Percentiles rank a stretch among this genome's conserved stretches.
phyloP scores from a whole-genome alignment of 2,888 invertebrate species.

The Dromius quadrimaculatus region DNA sequence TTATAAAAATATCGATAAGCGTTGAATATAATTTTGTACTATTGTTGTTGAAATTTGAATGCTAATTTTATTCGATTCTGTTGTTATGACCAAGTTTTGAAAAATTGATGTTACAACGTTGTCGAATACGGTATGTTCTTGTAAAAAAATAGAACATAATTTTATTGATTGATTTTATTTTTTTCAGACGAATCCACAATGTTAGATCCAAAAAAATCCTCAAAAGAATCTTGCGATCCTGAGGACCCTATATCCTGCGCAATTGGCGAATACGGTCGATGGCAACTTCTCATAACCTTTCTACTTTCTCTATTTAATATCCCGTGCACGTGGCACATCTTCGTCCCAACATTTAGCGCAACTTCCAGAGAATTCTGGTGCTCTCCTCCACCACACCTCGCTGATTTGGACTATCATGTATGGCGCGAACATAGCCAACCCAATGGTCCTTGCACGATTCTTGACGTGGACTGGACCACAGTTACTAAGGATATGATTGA shows the following conservation, averaged over 20 bases:
- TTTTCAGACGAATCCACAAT: slow-evolving; percentile 38
- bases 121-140: no score
- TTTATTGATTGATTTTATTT: no score
- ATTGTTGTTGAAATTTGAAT: no score
- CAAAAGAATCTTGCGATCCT: background rate
- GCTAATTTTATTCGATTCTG: no score
- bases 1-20: no score
- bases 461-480: slow-evolving; percentile 67
- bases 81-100: no score
- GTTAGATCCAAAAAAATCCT: slow-evolving; percentile 43
- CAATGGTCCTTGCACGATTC: slow-evolving; percentile 71
- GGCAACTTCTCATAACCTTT: slow-evolving; percentile 82
- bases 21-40: no score
- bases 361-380: slow-evolving; percentile 79
- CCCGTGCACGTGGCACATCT: slow-evolving; percentile 86
- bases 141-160: no score
- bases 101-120: no score
- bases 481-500: slow-evolving; percentile 60
- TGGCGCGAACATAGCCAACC: slow-evolving; percentile 80
- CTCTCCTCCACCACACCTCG: slow-evolving; percentile 71
- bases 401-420: slow-evolving; percentile 68
- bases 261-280: slow-evolving; percentile 81
- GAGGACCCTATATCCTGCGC: slow-evolving; percentile 75
- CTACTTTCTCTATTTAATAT: slow-evolving; percentile 81
- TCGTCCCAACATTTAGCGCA: slow-evolving; percentile 81